These are phyloP conservation scores for Hecatera dysodea DNA, from an alignment of 2,888 invertebrate genomes.

Conservation along the genomic window DNA sequence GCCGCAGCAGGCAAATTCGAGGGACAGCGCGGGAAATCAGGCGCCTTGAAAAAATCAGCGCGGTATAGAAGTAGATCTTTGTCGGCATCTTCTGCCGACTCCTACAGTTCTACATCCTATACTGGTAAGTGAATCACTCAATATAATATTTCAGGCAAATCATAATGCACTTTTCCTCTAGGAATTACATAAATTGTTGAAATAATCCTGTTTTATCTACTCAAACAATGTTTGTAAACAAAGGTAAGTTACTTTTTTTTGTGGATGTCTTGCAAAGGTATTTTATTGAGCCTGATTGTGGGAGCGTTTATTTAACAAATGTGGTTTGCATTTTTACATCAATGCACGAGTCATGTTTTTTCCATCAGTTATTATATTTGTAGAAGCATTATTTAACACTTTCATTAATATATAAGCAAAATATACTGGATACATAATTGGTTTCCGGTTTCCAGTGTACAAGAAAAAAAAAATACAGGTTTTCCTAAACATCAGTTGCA, in stretches of 20 bases:
- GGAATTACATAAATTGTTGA: not conserved
- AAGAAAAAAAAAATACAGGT: not conserved
- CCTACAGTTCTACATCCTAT: conserved; percentile 96
- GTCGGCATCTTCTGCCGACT: conserved; percentile 98
- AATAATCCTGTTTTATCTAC: not conserved
- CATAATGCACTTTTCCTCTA: not conserved
- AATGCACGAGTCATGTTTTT: conserved; percentile 31
- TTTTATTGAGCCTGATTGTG: conserved; percentile 25
- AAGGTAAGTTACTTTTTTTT: conserved; percentile 21
- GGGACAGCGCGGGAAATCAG: conserved; percentile 90
- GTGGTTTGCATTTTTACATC: conserved; percentile 7
- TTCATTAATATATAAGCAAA: conserved; percentile 6
- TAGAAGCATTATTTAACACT: conserved; percentile 6
- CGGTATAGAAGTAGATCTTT: conserved; percentile 97
- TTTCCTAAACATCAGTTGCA: not conserved
- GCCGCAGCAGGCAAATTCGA: conserved; percentile 87
- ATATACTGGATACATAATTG: not conserved
- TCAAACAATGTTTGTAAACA: conserved; percentile 56
- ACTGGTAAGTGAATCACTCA: conserved; percentile 85
- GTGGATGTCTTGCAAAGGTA: conserved; percentile 26
- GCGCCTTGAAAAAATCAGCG: conserved; percentile 96
- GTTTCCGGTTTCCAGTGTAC: not conserved
- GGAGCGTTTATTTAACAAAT: conserved; percentile 10
- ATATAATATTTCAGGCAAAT: not conserved
- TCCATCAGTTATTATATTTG: conserved; percentile 2